Percentiles rank a stretch among this genome's conserved stretches.
phyloP scores from a whole-genome alignment of 1,140 invertebrate genomes.

The Pseudomyrmex gracilis region DNA sequence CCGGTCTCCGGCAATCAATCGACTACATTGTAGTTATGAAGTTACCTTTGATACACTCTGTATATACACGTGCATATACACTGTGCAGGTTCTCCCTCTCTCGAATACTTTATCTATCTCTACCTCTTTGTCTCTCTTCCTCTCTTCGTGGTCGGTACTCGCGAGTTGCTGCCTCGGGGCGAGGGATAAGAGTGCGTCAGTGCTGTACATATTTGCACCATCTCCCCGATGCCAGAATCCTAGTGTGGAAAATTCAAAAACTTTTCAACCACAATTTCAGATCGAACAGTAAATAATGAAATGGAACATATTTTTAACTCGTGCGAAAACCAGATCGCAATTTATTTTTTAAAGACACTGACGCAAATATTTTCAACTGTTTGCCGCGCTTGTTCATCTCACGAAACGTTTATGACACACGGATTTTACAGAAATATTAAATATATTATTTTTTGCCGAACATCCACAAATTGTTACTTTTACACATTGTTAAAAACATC shows the following conservation, averaged over 20 bases:
- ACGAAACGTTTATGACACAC: too few species aligned
- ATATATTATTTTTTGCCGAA: too few species aligned
- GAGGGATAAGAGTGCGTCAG: constrained; percentile 65
- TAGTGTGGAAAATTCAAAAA: neutral
- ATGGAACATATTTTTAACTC: too few species aligned
- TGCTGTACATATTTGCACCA: neutral
- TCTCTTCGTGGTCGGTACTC: constrained; percentile 76
- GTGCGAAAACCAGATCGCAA: too few species aligned
- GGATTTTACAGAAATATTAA: too few species aligned
- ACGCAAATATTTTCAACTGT: too few species aligned
- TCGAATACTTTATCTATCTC: constrained; percentile 23
- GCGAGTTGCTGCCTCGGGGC: constrained; percentile 71
- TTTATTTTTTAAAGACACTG: too few species aligned
- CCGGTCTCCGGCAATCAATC: constrained; percentile 48
- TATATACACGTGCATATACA: constrained; percentile 63
- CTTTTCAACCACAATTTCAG: neutral
- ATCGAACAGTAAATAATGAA: too few species aligned
- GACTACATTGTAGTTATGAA: constrained; percentile 56
- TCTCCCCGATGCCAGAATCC: constrained; percentile 22
- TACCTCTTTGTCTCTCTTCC: constrained; percentile 53
- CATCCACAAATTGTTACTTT: too few species aligned
- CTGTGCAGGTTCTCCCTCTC: constrained; percentile 55
- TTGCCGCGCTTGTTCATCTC: too few species aligned
- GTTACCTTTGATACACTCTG: constrained; percentile 72
- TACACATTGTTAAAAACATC: too few species aligned